Conservation (phyloP, 2,797 vertebrate genomes). For the Psittacula echo region DNA sequence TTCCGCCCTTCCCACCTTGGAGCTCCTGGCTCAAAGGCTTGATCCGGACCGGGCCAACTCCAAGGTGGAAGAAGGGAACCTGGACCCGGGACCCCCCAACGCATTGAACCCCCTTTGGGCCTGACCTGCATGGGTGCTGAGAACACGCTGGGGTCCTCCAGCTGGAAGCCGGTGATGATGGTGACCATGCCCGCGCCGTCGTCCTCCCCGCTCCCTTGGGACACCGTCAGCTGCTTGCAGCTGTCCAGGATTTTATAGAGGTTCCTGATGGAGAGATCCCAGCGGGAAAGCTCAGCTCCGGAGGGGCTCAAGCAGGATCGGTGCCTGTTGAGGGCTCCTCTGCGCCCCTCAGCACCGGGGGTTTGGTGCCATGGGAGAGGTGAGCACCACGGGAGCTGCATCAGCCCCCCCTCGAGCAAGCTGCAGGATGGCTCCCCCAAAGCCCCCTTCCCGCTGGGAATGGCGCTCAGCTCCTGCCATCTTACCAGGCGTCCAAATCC, state of each 20-base stretch:
- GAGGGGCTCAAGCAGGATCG: neutral
- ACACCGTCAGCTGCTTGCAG: slow-evolving; percentile 91
- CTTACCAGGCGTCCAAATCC: slow-evolving; percentile 93
- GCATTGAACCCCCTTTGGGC: neutral
- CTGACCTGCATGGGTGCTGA: slow-evolving; percentile 91
- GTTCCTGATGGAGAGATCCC: slow-evolving; percentile 79
- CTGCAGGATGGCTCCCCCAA: neutral
- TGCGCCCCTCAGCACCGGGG: neutral
- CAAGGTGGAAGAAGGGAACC: too few species aligned
- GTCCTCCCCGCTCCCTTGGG: slow-evolving; percentile 91
- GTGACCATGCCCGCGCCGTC: slow-evolving; percentile 97
- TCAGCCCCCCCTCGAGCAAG: neutral
- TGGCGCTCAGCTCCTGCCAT: neutral
- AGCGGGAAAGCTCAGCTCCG: neutral
- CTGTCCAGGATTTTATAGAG: slow-evolving; percentile 97
- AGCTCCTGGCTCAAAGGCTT: too few species aligned
- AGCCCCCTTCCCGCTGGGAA: neutral
- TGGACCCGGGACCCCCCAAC: neutral
- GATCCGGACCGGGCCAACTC: too few species aligned
- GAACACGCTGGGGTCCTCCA: slow-evolving; percentile 81
- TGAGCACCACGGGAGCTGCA: neutral
- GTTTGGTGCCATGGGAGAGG: fast-evolving
- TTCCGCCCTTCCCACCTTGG: too few species aligned
- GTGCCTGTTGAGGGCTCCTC: neutral
- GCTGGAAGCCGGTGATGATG: slow-evolving; percentile 87